Conservation (phyloP, 2,888 invertebrate genomes). For the Agrochola macilenta region DNA sequence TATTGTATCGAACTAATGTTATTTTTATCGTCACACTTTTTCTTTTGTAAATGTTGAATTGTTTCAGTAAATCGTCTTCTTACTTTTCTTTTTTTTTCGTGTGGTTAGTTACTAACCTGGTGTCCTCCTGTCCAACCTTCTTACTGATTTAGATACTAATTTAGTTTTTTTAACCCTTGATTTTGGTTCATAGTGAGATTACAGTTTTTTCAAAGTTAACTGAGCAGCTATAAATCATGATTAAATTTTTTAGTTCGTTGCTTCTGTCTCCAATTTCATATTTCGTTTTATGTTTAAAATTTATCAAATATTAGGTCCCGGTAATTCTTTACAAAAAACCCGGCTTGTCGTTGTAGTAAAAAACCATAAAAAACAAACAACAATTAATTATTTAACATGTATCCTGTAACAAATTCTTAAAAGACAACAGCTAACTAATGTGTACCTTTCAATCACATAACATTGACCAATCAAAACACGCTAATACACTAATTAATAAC, state of each 20-base stretch:
- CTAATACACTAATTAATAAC: slow-evolving; percentile 71
- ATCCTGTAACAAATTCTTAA: slow-evolving; percentile 24
- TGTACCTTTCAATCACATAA: slow-evolving; percentile 58
- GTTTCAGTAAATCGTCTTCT: too few relatives aligned
- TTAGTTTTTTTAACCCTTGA: background rate
- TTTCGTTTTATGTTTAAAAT: background rate
- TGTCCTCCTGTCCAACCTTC: too few relatives aligned
- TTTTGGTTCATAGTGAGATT: background rate
- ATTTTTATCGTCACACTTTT: too few relatives aligned
- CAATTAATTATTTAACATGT: background rate
- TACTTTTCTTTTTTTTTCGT: too few relatives aligned
- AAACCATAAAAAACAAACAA: slow-evolving; percentile 15
- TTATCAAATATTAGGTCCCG: background rate
- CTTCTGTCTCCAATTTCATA: background rate
- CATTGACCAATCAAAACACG: slow-evolving; percentile 69
- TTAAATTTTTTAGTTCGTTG: too few relatives aligned
- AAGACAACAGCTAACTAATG: slow-evolving; percentile 50
- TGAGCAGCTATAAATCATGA: background rate
- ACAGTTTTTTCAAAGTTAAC: background rate
- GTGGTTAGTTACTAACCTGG: too few relatives aligned
- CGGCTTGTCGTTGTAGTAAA: background rate
- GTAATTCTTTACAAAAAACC: background rate
- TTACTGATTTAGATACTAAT: background rate
- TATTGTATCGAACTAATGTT: too few relatives aligned
- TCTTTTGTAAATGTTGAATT: too few relatives aligned